A percentile compares a stretch with the other conserved stretches of the same genome.
phyloP scores from a whole-genome alignment of 2,888 invertebrate genomes.

The Caenorhabditis sp. region DNA sequence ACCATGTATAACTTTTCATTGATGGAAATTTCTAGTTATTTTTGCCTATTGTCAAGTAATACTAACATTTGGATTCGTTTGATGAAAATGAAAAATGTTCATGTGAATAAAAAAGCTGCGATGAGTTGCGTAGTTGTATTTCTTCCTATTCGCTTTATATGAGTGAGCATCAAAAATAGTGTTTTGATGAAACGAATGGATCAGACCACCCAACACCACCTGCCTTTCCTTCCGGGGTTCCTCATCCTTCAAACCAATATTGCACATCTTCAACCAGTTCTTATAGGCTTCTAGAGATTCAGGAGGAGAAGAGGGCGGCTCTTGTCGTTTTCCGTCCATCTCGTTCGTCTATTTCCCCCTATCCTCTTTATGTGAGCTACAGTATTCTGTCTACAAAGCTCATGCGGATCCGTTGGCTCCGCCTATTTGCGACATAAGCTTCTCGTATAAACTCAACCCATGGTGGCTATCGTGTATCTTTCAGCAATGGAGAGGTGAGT shows the following conservation, averaged over 20 bases:
- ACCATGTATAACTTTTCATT: too few relatives aligned
- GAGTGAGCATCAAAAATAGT: too few relatives aligned
- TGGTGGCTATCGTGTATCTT: conserved; percentile 26
- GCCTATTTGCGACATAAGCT: conserved; percentile 29
- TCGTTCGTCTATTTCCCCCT: background rate
- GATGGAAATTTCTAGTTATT: too few relatives aligned
- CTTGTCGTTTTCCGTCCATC: conserved; percentile 27
- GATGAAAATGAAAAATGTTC: too few relatives aligned
- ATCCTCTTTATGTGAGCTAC: conserved; percentile 15
- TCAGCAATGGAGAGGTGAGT: conserved; percentile 41
- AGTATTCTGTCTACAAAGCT: conserved; percentile 31
- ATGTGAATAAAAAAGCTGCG: too few relatives aligned
- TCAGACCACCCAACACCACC: conserved; percentile 8
- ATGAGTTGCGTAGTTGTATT: too few relatives aligned
- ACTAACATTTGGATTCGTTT: too few relatives aligned
- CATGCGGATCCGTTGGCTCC: conserved; percentile 10
- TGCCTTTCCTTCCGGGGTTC: conserved; percentile 39
- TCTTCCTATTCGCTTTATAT: too few relatives aligned
- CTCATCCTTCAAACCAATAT: conserved; percentile 22
- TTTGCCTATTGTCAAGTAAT: too few relatives aligned
- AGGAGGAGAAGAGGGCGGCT: conserved; percentile 14
- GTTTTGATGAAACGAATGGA: conserved; percentile 2
- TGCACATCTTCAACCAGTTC: conserved; percentile 48
- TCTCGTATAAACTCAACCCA: conserved; percentile 13
- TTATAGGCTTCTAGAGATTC: conserved; percentile 33